phyloP scores from a whole-genome alignment of 1,140 invertebrate genomes.

The Campoletis sonorensis region DNA sequence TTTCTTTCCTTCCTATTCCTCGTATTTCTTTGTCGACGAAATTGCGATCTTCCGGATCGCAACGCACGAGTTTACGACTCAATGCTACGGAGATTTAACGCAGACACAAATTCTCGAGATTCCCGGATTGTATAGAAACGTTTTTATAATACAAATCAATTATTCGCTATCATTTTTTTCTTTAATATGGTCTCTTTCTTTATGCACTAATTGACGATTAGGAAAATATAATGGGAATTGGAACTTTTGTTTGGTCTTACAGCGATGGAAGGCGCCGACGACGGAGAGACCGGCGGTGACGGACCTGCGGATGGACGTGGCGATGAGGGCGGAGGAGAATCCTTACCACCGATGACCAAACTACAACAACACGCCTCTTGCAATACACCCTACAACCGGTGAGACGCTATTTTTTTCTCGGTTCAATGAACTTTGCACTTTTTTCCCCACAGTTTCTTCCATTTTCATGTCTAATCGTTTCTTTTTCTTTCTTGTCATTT shows the following conservation, averaged over 20 bases:
- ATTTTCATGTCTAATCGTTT: not conserved
- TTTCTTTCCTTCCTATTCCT: constrained; percentile 8
- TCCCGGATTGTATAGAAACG: too few relatives aligned
- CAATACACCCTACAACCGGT: constrained; percentile 64
- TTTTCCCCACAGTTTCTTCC: not conserved
- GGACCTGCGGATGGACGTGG: constrained; percentile 49
- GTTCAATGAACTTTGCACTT: constrained; percentile 40
- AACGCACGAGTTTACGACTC: constrained; percentile 4
- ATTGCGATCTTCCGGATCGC: constrained; percentile 51
- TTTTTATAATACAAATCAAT: too few relatives aligned
- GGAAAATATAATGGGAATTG: not conserved
- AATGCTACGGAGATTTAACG: not conserved
- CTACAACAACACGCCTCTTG: constrained; percentile 61
- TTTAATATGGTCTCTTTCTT: too few relatives aligned
- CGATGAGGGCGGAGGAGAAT: constrained; percentile 60
- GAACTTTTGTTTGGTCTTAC: constrained; percentile 38
- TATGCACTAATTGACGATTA: too few relatives aligned
- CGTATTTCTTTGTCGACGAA: constrained; percentile 46
- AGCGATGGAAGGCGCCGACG: constrained; percentile 66
- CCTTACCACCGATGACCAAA: constrained; percentile 56
- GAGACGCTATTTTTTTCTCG: constrained; percentile 50
- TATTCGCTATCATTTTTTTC: too few relatives aligned
- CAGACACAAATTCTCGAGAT: too few relatives aligned
- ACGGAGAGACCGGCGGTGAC: constrained; percentile 52
- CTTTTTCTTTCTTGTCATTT: not conserved